Evolutionary conservation across 1,140 invertebrate genomes (phyloP), one percentile per base, ranked within the genome.

Genomic region (Whitmania pigra): DNA sequence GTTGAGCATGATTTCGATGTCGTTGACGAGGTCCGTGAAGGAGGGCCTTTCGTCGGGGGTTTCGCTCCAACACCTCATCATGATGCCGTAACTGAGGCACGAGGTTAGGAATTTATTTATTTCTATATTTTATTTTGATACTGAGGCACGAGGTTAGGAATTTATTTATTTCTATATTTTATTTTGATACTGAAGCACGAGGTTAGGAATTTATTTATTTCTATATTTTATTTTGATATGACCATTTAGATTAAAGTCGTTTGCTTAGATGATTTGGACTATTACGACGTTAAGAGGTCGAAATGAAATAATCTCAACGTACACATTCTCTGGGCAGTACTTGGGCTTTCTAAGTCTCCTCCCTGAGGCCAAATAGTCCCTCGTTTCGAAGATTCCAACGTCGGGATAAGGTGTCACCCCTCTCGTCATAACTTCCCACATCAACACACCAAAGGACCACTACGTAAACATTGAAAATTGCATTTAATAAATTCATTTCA

Each of bases 41-140:
- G 87, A 84, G 0, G 93, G 93, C 73, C 93, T 82, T 17, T 86
- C 78, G 0, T 86, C 85, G 0, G 92, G 90, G 75, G 89, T 89
- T 5, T 87, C 84, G 69, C 87, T 83, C 93, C 93, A 96, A 77
- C 92, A 94, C 66, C 88, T 85, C 6, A 86, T 76, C 90, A 95
- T 94, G 66, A 93, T 87, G 31, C 89, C 83, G 78, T 93, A 91
- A 67, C 88, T 89, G 25, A 9, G 36, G 29, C 5, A 29, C 0
- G 29, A 13, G 29, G 57, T 15, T 9, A 18, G 0, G 57, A 63
- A 22, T 6, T 22, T 60, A 29, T 22, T 22, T 5, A n/a, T n/a
- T n/a, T n/a, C n/a, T n/a, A n/a, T n/a, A n/a, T n/a, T n/a, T n/a
- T n/a, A n/a, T n/a, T n/a, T n/a, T n/a, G n/a, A n/a, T n/a, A 67